Evolutionary conservation across 92 coral and sea anemone genomes (phyloP), one percentile per base, ranked within the genome.

Genomic region (Palythoa caribaeorum): DNA sequence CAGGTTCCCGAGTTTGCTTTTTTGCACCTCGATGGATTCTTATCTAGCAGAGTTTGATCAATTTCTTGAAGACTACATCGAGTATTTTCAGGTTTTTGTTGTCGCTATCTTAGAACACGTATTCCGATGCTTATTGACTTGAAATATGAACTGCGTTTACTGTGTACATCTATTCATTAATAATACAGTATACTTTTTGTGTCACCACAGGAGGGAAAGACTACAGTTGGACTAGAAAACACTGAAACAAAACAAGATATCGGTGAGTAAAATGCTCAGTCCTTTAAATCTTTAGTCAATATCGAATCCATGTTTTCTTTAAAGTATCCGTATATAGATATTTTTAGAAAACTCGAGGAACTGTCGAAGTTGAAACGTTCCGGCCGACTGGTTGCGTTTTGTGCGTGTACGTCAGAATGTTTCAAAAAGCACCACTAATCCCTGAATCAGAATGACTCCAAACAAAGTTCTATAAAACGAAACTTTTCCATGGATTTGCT

Each of bases 161-260:
- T 15, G 12, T 77, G 48, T 35, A 48, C 10, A 13, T 35, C 10
- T 44, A 3, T 57, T 73, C 13, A 1, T 36, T 57, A 17, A 54
- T 15, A 74, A 11, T 1, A 20, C 15, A 38, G 38, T 36, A 6
- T 38, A 37, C 28, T 1, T 40, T 53, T 60, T 66, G 83, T 84
- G 20, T 38, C 16, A 74, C 84, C 38, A 14, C 90, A 97, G 99
- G 99, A 94, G 80, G 99, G 99, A 38, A 84, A 92, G 19, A 97
- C 99, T 5, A 93, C 99, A 10, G 98, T 90, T 75, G 99, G 99
- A 50, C 95, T 90, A 21, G 95, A 92, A 19, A 93, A 92, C 50
- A 91, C 92, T 20, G 57, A 84, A 51, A 74, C 84, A 69, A 97
- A 92, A 90, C 99, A 93, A 53, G 99, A 97, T 66, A 97, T 97